Percentiles rank a stretch among this genome's conserved stretches.
phyloP scores from a whole-genome alignment of 1,140 invertebrate species.

The Formica exsecta region DNA sequence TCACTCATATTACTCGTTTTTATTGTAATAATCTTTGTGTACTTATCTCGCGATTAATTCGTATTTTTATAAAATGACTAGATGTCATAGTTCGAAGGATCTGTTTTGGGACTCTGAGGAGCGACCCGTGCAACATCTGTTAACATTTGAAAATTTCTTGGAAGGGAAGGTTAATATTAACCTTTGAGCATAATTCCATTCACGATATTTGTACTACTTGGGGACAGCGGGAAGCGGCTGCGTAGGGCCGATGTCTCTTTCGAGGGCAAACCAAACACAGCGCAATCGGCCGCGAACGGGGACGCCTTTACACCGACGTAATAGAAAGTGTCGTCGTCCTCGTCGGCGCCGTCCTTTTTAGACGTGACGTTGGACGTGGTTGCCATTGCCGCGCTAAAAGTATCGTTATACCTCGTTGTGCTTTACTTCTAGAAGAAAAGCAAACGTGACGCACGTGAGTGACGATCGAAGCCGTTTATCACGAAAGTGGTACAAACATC shows the following conservation, averaged over 20 bases:
- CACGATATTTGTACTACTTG: slow-evolving; percentile 87
- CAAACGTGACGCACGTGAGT: slow-evolving; percentile 51
- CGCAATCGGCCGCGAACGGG: slow-evolving; percentile 90
- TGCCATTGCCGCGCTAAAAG: slow-evolving; percentile 66
- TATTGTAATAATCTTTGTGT: too few species aligned
- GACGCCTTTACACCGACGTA: slow-evolving; percentile 93
- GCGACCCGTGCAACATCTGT: background rate
- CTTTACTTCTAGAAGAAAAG: slow-evolving; percentile 84
- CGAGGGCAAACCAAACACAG: slow-evolving; percentile 91
- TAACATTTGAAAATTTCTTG: background rate
- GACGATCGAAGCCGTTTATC: slow-evolving; percentile 47
- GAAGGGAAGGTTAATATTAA: slow-evolving; percentile 66
- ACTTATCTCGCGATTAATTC: too few species aligned
- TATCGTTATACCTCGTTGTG: slow-evolving; percentile 80
- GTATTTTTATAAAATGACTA: too few species aligned
- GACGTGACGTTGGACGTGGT: slow-evolving; percentile 68
- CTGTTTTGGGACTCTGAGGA: background rate
- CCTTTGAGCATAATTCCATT: slow-evolving; percentile 91
- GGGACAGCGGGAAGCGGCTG: slow-evolving; percentile 89
- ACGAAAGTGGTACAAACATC: slow-evolving; percentile 27
- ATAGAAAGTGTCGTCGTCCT: slow-evolving; percentile 83
- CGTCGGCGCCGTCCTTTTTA: slow-evolving; percentile 76
- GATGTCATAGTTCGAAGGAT: background rate
- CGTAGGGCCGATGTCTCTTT: slow-evolving; percentile 90
- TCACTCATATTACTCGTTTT: background rate